phyloP scores from a whole-genome alignment of 2,113 vertebrate genomes.

The Equus przewalskii region DNA sequence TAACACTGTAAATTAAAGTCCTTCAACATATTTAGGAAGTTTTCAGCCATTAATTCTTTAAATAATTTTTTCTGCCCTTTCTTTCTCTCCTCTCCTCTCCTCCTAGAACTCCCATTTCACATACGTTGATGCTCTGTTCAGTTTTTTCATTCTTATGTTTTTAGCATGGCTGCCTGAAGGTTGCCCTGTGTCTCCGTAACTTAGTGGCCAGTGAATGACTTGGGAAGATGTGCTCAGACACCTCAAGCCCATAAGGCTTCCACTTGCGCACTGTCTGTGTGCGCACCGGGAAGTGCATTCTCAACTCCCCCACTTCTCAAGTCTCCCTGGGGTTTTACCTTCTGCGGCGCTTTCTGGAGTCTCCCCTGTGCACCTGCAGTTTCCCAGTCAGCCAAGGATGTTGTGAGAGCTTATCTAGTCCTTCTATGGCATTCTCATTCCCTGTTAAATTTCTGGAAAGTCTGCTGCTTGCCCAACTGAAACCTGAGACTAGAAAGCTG shows the following conservation, averaged over 20 bases:
- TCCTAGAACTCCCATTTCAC: background rate
- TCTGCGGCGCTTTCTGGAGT: background rate
- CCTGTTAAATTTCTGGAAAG: too few species aligned
- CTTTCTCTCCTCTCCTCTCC: background rate
- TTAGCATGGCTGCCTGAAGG: background rate
- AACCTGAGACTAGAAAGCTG: background rate
- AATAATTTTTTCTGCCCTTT: background rate
- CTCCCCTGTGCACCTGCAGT: rapidly evolving
- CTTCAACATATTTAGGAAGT: background rate
- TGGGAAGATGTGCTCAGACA: background rate
- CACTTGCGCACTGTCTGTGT: background rate
- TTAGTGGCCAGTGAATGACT: background rate
- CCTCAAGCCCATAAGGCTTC: too few species aligned
- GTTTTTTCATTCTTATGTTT: background rate
- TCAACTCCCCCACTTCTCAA: background rate
- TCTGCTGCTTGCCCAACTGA: background rate
- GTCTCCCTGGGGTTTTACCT: background rate
- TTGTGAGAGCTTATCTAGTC: background rate
- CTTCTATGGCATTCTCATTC: rapidly evolving
- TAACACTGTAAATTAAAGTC: background rate
- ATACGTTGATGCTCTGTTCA: background rate
- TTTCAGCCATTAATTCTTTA: background rate
- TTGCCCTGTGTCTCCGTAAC: background rate
- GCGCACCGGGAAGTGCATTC: background rate
- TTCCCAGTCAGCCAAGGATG: background rate